Conservation (phyloP, 2,888 invertebrate species). For the Nephrotoma guestfalica region DNA sequence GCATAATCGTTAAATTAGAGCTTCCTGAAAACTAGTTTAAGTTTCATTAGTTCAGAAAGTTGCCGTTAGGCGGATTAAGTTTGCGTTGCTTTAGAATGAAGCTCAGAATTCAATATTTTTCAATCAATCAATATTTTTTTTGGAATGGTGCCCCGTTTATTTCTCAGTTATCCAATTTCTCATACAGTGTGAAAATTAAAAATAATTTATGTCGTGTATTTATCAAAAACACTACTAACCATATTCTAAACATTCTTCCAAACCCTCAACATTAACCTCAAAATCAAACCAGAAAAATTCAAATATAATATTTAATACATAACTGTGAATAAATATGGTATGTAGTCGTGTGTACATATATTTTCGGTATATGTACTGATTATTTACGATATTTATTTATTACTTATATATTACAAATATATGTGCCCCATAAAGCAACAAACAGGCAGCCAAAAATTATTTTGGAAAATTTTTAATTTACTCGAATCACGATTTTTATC, state of each 20-base stretch:
- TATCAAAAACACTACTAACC: background rate
- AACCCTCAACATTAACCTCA: background rate
- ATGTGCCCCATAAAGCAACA: background rate
- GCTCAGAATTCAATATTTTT: too few species aligned
- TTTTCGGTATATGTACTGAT: background rate
- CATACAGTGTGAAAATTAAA: too few species aligned
- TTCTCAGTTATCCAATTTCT: too few species aligned
- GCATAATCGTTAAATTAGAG: too few species aligned
- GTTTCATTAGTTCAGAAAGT: too few species aligned
- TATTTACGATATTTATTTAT: background rate
- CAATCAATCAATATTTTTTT: too few species aligned
- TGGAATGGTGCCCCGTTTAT: too few species aligned
- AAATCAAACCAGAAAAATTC: slow-evolving; percentile 1
- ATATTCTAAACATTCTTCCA: background rate
- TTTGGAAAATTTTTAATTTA: background rate
- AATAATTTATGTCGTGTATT: background rate
- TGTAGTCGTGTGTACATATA: background rate
- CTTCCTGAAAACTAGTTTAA: too few species aligned
- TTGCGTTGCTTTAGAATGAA: too few species aligned
- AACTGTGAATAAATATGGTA: background rate
- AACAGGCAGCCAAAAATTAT: background rate
- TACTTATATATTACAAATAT: background rate
- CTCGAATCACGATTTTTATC: background rate
- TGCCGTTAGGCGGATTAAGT: too few species aligned
- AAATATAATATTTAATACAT: background rate